These are phyloP conservation scores for Dasysyrphus tricinctus DNA, from an alignment of 2,888 invertebrate genomes.

Conservation along the genomic window DNA sequence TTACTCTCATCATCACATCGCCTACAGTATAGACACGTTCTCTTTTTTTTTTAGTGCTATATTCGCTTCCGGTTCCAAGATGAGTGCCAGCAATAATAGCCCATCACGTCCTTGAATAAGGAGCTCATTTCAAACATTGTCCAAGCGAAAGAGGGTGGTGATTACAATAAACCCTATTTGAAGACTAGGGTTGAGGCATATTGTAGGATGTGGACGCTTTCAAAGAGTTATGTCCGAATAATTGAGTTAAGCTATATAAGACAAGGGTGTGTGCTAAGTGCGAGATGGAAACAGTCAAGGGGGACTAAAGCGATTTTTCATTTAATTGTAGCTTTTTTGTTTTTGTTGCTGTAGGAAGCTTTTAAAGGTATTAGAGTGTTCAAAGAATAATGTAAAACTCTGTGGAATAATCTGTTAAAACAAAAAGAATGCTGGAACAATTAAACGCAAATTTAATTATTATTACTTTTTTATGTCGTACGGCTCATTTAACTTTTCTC, in stretches of 20 bases:
- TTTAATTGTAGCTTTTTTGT: not conserved
- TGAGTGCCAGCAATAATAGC: slow-evolving; percentile 50
- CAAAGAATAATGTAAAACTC: slow-evolving; percentile 8
- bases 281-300: not conserved
- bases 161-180: slow-evolving; percentile 42
- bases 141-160: slow-evolving; percentile 19
- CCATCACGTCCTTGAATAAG: slow-evolving; percentile 48
- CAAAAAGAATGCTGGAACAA: slow-evolving; percentile 39
- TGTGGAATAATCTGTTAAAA: not conserved
- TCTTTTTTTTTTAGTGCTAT: slow-evolving; percentile 9
- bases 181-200: not conserved
- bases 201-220: slow-evolving; percentile 33
- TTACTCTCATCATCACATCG: slow-evolving; percentile 42
- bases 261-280: not conserved
- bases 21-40: slow-evolving; percentile 14
- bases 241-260: slow-evolving; percentile 71
- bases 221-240: slow-evolving; percentile 71
- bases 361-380: slow-evolving; percentile 39
- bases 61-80: slow-evolving; percentile 46
- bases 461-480: slow-evolving; percentile 17
- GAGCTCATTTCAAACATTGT: slow-evolving; percentile 55
- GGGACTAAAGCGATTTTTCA: slow-evolving; percentile 32
- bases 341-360: not conserved
- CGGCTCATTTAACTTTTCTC: slow-evolving; percentile 6
- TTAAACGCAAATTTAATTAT: slow-evolving; percentile 58